These are phyloP conservation scores for Misgurnus anguillicaudatus DNA, from an alignment of 2,113 vertebrate species.

Conservation along the genomic window DNA sequence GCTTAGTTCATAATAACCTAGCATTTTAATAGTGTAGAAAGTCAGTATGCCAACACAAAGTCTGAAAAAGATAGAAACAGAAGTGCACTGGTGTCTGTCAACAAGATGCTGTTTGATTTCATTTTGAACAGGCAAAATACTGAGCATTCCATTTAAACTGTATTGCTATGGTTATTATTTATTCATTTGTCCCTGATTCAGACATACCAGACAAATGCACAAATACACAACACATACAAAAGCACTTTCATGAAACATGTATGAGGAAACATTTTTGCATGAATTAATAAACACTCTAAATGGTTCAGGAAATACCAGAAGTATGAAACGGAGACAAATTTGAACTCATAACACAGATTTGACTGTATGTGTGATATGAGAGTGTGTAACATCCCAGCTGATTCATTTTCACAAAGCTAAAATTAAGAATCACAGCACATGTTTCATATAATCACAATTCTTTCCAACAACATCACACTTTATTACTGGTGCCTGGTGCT, in stretches of 20 bases:
- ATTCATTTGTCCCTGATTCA: slow-evolving; percentile 5
- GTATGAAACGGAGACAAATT: neutral
- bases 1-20: too few relatives aligned
- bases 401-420: neutral
- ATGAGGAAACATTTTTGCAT: neutral
- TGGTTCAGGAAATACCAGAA: neutral
- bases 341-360: neutral
- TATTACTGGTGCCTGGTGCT: neutral
- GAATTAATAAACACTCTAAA: neutral
- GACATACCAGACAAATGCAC: neutral
- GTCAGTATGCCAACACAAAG: too few relatives aligned
- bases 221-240: neutral
- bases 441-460: neutral
- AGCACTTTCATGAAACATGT: neutral
- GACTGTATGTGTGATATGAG: neutral
- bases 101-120: neutral
- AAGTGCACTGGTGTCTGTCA: too few relatives aligned
- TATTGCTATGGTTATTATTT: neutral
- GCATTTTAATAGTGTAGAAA: too few relatives aligned
- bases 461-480: neutral
- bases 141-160: neutral
- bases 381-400: neutral
- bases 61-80: too few relatives aligned
- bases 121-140: neutral
- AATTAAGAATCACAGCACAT: neutral